Base-by-base conservation (phyloP, 2,797 vertebrate genomes). In the Lophura swinhoii region DNA sequence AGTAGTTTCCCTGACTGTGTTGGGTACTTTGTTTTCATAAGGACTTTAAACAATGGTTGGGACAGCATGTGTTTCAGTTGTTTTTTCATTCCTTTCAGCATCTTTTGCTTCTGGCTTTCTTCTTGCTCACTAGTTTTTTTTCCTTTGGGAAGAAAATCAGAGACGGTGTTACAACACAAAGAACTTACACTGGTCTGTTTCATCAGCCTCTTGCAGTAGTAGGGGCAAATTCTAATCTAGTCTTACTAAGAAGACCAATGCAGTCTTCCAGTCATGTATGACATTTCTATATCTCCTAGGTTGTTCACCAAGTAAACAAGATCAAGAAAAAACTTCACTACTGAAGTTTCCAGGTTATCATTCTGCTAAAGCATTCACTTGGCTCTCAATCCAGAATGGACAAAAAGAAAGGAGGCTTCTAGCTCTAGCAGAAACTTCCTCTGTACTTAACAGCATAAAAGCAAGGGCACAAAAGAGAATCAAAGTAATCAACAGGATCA, bases 21-120 rank as follows among this genome's bases (percentile, higher is more conserved):
- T 6, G 99, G 99, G 69, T 99, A 99, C 95, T 97, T 99, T 64
- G 99, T 99, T 95, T 98, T 99, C 93, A 98, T 98, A 51, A 96
- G 44, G 22, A 97, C 97, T 95, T 98, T 98, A 92, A 99, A 99
- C 28, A 99, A 84, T 0, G 99, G 98, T 91, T 98, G 98, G 4
- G 98, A 98, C 59, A 99, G 97, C 94, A 99, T 90, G 63, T 95
- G 95, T 95, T 99, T 99, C 69, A 99, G 96, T 64, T 99, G 98
- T 89, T 98, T 99, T 96, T 99, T 99, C 98, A 99, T 98, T 28
- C 97, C 96, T 66, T 99, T 99, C 75, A 99, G 94, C 95, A 98
- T 97, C 97, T 97, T 99, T 93, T 99, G 98, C 91, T 99, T 98
- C 88, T 98, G 97, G 49, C 97, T 95, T 90, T 99, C 98, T 41